phyloP scores from a whole-genome alignment of 2,888 invertebrate species.

The Eudasyphora cyanicolor region DNA sequence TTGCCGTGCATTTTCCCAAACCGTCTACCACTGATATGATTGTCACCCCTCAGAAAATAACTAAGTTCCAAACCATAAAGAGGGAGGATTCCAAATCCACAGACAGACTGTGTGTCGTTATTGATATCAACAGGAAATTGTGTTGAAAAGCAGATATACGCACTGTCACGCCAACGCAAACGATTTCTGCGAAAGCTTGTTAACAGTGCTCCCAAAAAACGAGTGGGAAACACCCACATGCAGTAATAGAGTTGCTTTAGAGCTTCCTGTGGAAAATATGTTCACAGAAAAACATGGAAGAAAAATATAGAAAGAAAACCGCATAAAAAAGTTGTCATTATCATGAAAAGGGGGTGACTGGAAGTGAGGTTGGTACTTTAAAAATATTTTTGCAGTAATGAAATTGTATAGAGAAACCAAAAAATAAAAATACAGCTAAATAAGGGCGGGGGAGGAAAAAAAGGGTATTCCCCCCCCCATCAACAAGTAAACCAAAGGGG shows the following conservation, averaged over 20 bases:
- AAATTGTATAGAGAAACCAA: neutral
- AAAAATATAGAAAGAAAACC: neutral
- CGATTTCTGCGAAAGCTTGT: neutral
- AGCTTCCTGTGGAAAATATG: too few relatives aligned
- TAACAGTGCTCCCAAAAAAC: too few relatives aligned
- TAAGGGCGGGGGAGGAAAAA: neutral
- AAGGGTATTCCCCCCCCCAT: too few relatives aligned
- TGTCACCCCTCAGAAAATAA: neutral
- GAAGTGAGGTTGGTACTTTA: neutral
- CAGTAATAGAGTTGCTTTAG: too few relatives aligned
- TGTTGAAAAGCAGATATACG: conserved; percentile 4
- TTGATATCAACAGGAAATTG: conserved; percentile 31
- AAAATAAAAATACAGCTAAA: neutral
- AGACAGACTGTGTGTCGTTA: neutral
- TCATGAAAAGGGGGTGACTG: neutral
- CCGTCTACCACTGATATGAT: too few relatives aligned
- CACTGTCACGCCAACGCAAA: neutral
- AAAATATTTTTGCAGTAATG: neutral
- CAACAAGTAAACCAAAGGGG: neutral
- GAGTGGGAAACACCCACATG: too few relatives aligned
- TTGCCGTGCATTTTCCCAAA: neutral
- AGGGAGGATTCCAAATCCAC: neutral
- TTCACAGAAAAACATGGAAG: neutral
- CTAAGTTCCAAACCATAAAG: neutral
- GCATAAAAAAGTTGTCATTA: conserved; percentile 18